A percentile compares a stretch with the other conserved stretches of the same genome.
These are phyloP conservation scores for Glandiceps talaboti DNA, from an alignment of 53 echinoderm and acorn worm genomes.

Conservation along the genomic window DNA sequence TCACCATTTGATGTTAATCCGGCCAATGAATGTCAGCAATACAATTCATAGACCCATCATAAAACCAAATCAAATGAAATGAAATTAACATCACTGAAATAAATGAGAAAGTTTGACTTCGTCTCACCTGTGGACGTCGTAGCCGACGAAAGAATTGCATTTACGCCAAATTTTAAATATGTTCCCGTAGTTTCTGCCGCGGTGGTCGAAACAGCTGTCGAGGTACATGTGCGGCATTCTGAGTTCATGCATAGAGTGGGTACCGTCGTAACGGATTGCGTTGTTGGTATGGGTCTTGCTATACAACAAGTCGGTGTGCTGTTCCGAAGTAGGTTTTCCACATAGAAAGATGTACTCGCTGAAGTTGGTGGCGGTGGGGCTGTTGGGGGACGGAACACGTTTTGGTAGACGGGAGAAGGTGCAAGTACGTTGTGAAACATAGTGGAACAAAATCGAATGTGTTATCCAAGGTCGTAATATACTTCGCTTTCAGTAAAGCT, in stretches of 20 bases:
- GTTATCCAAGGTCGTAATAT: no score
- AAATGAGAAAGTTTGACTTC: not conserved
- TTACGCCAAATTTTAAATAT: not conserved
- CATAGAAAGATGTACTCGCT: not conserved
- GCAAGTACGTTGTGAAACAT: slow-evolving; percentile 34
- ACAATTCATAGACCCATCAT: not conserved
- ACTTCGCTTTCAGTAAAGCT: no score
- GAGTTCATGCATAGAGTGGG: not conserved
- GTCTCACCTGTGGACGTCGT: slow-evolving; percentile 1
- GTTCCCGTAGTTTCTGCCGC: not conserved
- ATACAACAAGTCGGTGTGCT: not conserved
- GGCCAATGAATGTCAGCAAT: not conserved
- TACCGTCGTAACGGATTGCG: not conserved
- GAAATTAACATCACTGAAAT: not conserved
- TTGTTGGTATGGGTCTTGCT: not conserved
- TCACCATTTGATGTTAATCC: not conserved
- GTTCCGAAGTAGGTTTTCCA: not conserved
- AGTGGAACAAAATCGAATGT: not conserved
- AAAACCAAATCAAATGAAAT: not conserved
- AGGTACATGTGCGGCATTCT: not conserved
- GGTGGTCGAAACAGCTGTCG: not conserved
- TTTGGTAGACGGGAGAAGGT: slow-evolving; percentile 57
- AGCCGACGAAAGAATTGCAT: not conserved
- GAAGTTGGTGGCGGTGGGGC: not conserved
- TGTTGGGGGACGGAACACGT: slow-evolving; percentile 32